phyloP scores from a whole-genome alignment of 92 coral and sea anemone genomes.

The Zoanthus solanderi region DNA sequence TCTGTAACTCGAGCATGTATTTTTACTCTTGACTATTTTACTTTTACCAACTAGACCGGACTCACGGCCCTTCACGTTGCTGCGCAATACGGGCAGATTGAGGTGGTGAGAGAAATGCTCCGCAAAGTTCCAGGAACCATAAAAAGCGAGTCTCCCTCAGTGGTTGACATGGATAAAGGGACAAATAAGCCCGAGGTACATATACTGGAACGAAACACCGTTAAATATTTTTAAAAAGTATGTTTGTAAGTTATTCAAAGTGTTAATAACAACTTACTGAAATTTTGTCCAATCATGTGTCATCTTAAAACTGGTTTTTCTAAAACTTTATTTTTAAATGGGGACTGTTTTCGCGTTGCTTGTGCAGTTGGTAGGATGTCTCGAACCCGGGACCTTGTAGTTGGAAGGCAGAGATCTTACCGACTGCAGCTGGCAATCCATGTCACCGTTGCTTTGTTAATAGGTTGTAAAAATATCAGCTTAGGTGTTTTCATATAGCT shows the following conservation, averaged over 20 bases:
- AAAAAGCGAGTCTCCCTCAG: slow-evolving; percentile 87
- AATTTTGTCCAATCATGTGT: too few species aligned
- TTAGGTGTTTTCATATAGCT: neutral
- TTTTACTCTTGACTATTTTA: neutral
- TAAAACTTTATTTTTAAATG: too few species aligned
- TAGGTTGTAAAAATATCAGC: neutral
- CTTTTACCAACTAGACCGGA: slow-evolving; percentile 74
- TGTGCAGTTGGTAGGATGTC: too few species aligned
- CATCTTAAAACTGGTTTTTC: too few species aligned
- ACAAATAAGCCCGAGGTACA: slow-evolving; percentile 68
- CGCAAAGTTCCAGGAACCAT: slow-evolving; percentile 89
- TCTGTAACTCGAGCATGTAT: too few species aligned
- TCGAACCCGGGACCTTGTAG: too few species aligned
- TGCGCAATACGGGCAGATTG: slow-evolving; percentile 93
- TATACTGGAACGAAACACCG: neutral
- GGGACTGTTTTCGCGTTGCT: too few species aligned
- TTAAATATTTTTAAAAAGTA: neutral
- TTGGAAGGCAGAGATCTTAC: too few species aligned
- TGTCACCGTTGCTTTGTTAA: too few species aligned
- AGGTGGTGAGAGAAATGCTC: slow-evolving; percentile 94
- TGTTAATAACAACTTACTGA: too few species aligned
- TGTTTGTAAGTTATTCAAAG: too few species aligned
- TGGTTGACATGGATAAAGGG: slow-evolving; percentile 72
- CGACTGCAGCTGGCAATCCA: too few species aligned
- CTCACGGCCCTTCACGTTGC: slow-evolving; percentile 95